These are phyloP conservation scores for Torymus tubicola DNA, from an alignment of 2,888 invertebrate species.

Conservation along the genomic window DNA sequence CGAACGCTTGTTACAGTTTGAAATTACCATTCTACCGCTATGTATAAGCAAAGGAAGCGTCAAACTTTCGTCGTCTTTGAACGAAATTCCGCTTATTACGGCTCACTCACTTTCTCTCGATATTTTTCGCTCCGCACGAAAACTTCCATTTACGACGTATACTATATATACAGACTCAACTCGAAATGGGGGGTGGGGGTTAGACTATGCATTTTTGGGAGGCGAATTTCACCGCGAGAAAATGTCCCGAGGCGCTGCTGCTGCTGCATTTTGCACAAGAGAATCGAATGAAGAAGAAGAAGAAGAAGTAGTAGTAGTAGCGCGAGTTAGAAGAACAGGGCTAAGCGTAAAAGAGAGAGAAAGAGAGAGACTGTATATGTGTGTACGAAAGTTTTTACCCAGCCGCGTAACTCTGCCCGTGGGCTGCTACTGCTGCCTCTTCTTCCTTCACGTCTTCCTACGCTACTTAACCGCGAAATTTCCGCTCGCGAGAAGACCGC, in stretches of 20 bases:
- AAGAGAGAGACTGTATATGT: constrained; percentile 1
- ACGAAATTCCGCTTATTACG: constrained; percentile 25
- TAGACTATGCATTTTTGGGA: no score
- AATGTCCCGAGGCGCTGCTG: background rate
- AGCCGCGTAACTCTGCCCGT: no score
- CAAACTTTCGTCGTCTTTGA: background rate
- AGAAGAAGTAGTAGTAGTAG: background rate
- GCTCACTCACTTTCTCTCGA: constrained; percentile 1
- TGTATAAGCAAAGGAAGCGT: background rate
- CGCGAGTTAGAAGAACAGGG: background rate
- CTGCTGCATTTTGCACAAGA: background rate
- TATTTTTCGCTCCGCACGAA: constrained; percentile 1
- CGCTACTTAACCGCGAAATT: constrained; percentile 55
- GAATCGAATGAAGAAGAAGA: background rate
- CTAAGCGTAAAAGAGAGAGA: background rate
- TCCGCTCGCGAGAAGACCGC: constrained; percentile 51
- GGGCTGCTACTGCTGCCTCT: background rate
- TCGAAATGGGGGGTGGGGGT: no score
- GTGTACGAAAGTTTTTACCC: background rate
- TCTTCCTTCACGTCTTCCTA: constrained; percentile 17
- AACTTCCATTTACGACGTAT: background rate
- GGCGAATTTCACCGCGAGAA: background rate
- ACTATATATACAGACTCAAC: no score
- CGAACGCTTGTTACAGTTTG: constrained; percentile 33
- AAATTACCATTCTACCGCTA: constrained; percentile 25